phyloP scores from a whole-genome alignment of 2,888 invertebrate genomes.

The Steinernema hermaphroditum region DNA sequence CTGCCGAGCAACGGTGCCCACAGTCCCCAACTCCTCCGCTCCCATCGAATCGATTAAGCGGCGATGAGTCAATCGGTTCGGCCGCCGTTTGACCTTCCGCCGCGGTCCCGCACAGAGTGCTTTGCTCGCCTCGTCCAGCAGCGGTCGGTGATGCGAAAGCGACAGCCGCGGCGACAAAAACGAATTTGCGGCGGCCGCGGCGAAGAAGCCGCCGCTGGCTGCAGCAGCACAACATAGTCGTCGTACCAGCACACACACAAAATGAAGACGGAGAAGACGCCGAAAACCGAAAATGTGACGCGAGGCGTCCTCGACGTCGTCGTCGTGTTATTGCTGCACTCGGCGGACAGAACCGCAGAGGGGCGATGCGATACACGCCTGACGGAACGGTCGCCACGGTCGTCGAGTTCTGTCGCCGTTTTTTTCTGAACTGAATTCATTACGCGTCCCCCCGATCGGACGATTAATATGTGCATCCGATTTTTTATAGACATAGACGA shows the following conservation, averaged over 20 bases:
- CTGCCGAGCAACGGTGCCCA: background rate
- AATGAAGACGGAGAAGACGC: background rate
- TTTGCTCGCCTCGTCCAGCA: background rate
- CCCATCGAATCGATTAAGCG: background rate
- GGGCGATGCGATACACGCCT: background rate
- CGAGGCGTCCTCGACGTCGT: too few species aligned
- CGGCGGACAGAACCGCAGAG: background rate
- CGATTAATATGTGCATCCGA: background rate
- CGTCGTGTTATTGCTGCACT: conserved; percentile 20
- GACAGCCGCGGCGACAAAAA: conserved; percentile 19
- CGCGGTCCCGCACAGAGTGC: conserved; percentile 18
- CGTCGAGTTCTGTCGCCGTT: background rate
- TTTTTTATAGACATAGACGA: too few species aligned
- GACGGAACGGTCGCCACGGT: background rate
- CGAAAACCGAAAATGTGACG: conserved; percentile 9
- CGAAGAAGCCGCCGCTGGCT: background rate
- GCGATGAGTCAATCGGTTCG: background rate
- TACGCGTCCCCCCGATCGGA: conserved; percentile 1
- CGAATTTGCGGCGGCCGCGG: background rate
- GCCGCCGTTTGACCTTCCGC: conserved; percentile 10
- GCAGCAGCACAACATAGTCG: background rate
- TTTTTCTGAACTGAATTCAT: background rate
- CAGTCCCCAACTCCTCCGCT: background rate
- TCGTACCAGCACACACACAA: background rate
- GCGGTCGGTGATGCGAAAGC: background rate